These are phyloP conservation scores for Galemys pyrenaicus DNA, from an alignment of 2,113 vertebrate genomes.

Conservation along the genomic window DNA sequence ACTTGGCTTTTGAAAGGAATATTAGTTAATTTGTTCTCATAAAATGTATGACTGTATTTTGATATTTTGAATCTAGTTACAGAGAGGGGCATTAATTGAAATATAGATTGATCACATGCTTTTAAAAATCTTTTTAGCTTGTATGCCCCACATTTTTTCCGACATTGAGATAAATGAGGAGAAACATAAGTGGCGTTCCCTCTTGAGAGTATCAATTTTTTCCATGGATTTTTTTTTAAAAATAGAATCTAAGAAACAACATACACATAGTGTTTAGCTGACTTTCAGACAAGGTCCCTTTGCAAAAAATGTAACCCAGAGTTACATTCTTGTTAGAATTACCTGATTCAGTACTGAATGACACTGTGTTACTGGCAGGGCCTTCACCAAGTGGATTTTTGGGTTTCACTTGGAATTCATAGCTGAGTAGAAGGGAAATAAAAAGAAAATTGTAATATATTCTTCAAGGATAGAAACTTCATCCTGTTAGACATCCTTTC, in stretches of 20 bases:
- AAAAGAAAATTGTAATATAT: constrained; percentile 51
- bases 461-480: constrained; percentile 27
- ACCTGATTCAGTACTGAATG: constrained; percentile 97
- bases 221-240: background rate
- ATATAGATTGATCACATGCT: background rate
- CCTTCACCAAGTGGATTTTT: constrained; percentile 94
- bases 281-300: background rate
- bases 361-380: constrained; percentile 90
- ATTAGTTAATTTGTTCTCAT: too few species aligned
- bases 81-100: background rate
- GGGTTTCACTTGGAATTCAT: constrained; percentile 95
- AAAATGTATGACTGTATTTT: background rate
- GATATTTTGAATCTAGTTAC: background rate
- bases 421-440: constrained; percentile 85
- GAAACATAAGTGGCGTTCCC: background rate
- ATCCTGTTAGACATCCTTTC: background rate
- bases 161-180: constrained; percentile 1
- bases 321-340: constrained; percentile 22
- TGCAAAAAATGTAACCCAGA: background rate
- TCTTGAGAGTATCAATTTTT: background rate
- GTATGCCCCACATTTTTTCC: background rate
- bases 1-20: too few species aligned
- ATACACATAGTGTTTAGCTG: background rate
- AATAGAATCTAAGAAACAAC: constrained; percentile 8
- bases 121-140: background rate